These are phyloP conservation scores for Toxostoma redivivum DNA, from an alignment of 2,113 vertebrate species.

Conservation along the genomic window DNA sequence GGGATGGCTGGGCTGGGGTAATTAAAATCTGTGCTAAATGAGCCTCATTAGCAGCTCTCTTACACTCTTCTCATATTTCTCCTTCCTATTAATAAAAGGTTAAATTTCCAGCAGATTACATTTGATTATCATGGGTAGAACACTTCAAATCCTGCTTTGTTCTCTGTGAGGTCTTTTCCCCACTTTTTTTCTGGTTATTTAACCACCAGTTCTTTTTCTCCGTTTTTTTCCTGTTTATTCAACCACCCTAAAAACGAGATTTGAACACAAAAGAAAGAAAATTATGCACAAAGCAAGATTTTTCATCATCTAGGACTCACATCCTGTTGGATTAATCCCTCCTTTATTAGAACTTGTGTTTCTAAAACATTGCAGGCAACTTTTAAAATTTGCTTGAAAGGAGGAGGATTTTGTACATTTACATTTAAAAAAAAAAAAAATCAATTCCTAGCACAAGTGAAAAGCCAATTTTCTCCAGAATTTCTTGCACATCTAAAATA, in stretches of 20 bases:
- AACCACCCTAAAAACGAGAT: neutral
- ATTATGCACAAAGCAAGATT: neutral
- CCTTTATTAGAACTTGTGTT: neutral
- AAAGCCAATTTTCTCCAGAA: neutral
- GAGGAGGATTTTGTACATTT: neutral
- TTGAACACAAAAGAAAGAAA: neutral
- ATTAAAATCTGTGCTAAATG: conserved; percentile 2
- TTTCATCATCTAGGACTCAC: neutral
- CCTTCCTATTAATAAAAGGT: neutral
- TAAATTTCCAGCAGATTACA: neutral
- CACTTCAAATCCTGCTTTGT: neutral
- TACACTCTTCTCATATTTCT: neutral
- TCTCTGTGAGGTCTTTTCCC: rapidly evolving
- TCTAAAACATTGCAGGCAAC: neutral
- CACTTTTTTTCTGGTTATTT: neutral
- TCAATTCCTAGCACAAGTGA: neutral
- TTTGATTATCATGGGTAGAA: neutral
- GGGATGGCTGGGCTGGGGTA: neutral
- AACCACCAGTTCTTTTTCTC: neutral
- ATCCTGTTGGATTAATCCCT: neutral
- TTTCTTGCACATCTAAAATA: neutral
- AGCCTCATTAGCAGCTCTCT: neutral
- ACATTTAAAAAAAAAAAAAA: neutral
- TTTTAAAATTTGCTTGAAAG: neutral
- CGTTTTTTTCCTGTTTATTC: neutral